Evolutionary conservation across 2,797 vertebrate species (phyloP).

Genomic region (Lates japonicus): DNA sequence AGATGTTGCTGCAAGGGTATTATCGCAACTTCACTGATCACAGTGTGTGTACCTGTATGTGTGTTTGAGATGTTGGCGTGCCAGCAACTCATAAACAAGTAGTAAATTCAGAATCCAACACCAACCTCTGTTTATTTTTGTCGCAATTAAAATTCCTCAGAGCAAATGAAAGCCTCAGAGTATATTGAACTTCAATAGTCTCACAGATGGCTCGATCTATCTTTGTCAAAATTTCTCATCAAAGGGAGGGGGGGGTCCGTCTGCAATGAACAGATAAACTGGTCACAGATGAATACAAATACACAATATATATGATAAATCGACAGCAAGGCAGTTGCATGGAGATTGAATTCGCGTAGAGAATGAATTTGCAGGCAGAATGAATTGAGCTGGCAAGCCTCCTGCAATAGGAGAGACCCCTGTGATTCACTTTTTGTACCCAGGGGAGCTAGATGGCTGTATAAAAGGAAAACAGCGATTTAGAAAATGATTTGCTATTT

Average conservation of each 20-base stretch:
- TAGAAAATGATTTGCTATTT: slow-evolving; percentile 74
- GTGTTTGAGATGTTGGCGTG: slow-evolving; percentile 37
- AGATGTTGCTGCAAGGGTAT: slow-evolving; percentile 24
- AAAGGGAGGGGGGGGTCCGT: slow-evolving; percentile 56
- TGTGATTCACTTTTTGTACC: slow-evolving; percentile 66
- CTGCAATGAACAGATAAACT: slow-evolving; percentile 80
- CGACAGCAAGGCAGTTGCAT: slow-evolving; percentile 61
- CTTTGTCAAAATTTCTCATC: slow-evolving; percentile 81
- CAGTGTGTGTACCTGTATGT: slow-evolving; percentile 34
- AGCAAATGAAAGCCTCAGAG: slow-evolving; percentile 77
- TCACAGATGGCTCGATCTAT: slow-evolving; percentile 81
- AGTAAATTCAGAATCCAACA: slow-evolving; percentile 69
- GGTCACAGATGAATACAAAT: slow-evolving; percentile 84
- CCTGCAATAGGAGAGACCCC: slow-evolving; percentile 50
- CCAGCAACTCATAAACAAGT: slow-evolving; percentile 66
- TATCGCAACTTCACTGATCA: slow-evolving; percentile 17
- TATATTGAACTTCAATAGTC: slow-evolving; percentile 81
- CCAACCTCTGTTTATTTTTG: slow-evolving; percentile 71
- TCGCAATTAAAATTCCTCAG: slow-evolving; percentile 81
- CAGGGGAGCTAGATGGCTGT: slow-evolving; percentile 41
- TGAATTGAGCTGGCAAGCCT: slow-evolving; percentile 66
- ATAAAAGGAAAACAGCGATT: slow-evolving; percentile 58
- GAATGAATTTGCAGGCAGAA: slow-evolving; percentile 62
- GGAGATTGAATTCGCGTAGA: slow-evolving; percentile 75
- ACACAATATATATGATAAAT: slow-evolving; percentile 81